These are phyloP conservation scores for Castor canadensis DNA, from an alignment of 2,113 vertebrate genomes.

Conservation along the genomic window DNA sequence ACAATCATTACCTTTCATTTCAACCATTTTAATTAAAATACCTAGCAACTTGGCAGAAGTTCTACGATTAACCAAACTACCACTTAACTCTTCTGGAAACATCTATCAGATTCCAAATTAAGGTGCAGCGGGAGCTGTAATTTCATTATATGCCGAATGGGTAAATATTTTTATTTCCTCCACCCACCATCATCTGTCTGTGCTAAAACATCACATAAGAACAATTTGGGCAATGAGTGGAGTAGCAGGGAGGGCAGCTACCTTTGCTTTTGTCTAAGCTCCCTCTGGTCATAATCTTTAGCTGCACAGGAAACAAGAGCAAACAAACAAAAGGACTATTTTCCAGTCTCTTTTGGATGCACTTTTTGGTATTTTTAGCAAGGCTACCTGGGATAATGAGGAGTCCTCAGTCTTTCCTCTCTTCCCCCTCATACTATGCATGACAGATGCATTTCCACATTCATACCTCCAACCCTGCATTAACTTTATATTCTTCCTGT, in stretches of 20 bases:
- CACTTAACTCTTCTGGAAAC: constrained; percentile 66
- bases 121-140: constrained; percentile 40
- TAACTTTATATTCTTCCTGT: not conserved
- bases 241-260: not conserved
- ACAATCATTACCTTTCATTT: constrained; percentile 75
- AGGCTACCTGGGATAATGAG: not conserved
- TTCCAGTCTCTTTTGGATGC: not conserved
- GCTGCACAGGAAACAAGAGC: not conserved
- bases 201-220: not conserved
- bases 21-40: constrained; percentile 74
- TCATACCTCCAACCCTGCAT: not conserved
- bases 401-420: too few species aligned
- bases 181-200: constrained; percentile 1
- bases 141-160: constrained; percentile 12
- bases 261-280: not conserved
- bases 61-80: constrained; percentile 60
- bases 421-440: too few species aligned
- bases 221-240: not conserved
- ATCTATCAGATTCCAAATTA: constrained; percentile 63
- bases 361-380: not conserved
- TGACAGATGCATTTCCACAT: not conserved
- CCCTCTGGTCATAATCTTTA: not conserved
- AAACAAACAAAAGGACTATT: not conserved
- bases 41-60: constrained; percentile 55
- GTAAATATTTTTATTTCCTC: constrained; percentile 65